Conservation (phyloP, 2,888 invertebrate species). For the Drosophila parthenogenetica region DNA sequence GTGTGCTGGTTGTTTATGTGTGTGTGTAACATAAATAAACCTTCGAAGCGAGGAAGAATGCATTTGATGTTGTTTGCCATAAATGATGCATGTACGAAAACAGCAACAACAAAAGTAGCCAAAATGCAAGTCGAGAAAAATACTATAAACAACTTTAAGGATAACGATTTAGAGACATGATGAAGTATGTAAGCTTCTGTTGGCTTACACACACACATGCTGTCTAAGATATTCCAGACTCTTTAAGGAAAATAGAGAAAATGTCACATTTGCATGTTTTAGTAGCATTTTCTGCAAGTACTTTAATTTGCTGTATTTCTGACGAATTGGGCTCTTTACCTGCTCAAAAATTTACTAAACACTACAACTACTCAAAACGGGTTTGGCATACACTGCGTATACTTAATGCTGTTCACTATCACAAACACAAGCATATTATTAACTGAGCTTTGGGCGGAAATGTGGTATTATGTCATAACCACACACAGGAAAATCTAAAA, state of each 20-base stretch:
- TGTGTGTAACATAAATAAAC: constrained; percentile 40
- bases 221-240: constrained; percentile 21
- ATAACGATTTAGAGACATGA: constrained; percentile 26
- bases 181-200: constrained; percentile 19
- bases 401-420: constrained; percentile 8
- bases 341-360: too few species aligned
- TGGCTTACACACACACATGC: constrained; percentile 21
- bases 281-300: not conserved
- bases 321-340: constrained; percentile 4
- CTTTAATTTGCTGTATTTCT: not conserved
- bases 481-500: constrained; percentile 46
- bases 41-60: constrained; percentile 42
- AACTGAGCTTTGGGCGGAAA: constrained; percentile 24
- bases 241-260: too few species aligned
- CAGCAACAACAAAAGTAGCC: constrained; percentile 38
- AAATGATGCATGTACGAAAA: constrained; percentile 62
- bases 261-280: too few species aligned
- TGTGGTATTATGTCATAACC: constrained; percentile 35
- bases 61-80: constrained; percentile 47
- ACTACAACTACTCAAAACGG: not conserved
- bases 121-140: constrained; percentile 33
- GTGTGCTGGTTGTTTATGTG: not conserved
- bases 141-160: constrained; percentile 46
- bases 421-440: constrained; percentile 1
- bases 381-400: constrained; percentile 7